Percentiles rank a stretch among this genome's conserved stretches.
These are phyloP conservation scores for Steinernema feltiae DNA, from an alignment of 1,140 invertebrate species.

Conservation along the genomic window DNA sequence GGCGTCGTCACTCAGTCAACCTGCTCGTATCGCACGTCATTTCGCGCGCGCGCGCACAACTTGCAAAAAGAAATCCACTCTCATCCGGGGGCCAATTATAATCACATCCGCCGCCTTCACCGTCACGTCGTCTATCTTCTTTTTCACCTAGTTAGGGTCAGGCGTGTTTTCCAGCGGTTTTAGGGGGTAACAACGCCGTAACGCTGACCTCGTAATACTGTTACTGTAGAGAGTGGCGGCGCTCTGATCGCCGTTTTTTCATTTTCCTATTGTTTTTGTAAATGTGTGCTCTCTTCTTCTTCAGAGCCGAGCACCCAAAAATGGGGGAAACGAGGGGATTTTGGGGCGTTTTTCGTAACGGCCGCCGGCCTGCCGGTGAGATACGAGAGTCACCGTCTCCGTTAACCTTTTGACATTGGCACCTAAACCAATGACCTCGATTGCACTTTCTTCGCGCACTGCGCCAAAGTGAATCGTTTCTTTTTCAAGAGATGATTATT, in stretches of 20 bases:
- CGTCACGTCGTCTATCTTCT: not conserved
- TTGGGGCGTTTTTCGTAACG: slow-evolving; percentile 10
- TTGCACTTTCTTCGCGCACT: slow-evolving; percentile 1
- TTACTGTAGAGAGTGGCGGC: not conserved
- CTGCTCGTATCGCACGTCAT: not conserved
- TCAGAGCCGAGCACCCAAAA: not conserved
- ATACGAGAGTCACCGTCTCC: slow-evolving; percentile 11
- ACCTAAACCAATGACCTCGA: slow-evolving; percentile 13
- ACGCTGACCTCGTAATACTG: not conserved
- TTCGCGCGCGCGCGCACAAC: no score
- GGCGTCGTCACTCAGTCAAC: not conserved
- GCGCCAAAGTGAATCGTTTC: not conserved
- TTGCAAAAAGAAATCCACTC: not conserved
- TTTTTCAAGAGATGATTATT: not conserved
- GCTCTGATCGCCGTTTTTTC: not conserved
- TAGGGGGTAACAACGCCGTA: no score
- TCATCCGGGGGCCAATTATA: slow-evolving; percentile 9
- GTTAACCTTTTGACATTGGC: slow-evolving; percentile 15
- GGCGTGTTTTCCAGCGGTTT: not conserved
- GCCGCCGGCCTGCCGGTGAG: not conserved
- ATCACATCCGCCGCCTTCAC: not conserved
- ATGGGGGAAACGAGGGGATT: not conserved
- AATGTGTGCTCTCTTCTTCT: not conserved
- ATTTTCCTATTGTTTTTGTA: slow-evolving; percentile 9
- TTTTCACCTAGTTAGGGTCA: not conserved